Evolutionary conservation across 2,888 invertebrate genomes (phyloP), one percentile per base, ranked within the genome.

Genomic region (Catocala sponsa): DNA sequence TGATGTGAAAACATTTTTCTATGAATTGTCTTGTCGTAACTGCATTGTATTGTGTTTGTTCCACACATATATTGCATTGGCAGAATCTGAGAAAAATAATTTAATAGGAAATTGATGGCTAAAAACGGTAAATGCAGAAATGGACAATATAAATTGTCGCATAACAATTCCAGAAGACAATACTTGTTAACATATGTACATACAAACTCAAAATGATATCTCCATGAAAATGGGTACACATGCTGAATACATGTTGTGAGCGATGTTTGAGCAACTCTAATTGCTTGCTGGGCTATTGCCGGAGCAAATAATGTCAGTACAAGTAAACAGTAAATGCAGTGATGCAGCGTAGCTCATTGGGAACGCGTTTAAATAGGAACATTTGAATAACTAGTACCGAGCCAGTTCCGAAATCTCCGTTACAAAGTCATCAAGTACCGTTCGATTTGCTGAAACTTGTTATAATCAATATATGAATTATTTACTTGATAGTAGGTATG

Each of bases 291-390:
- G 70, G 73, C 69, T 70, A 68, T 69, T 68, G 65, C 66, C 73
- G 70, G 52, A 61, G 71, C 69, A 78, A 78, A 77, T 69, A 78
- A 66, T 70, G 69, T 65, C 60, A 33, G 65, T 58, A 60, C 60
- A 69, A 65, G 74, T 72, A 76, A 74, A 78, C 70, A 72, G 59
- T 68, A 70, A 70, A 72, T 59, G 68, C 63, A 63, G 71, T 68
- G 66, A 71, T 74, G 63, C 61, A 64, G 63, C 59, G 65, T 55
- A 72, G 59, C 65, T 63, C 46, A 54, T 63, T 58, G 58, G 42
- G 42, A 72, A 54, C 52, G 46, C 42, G 56, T 65, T 65, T 58
- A 56, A 63, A 70, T 55, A 48, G 44, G 56, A 54, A 53, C 62
- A 61, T 63, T 66, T 71, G 46, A 62, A 46, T 66, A 69, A 59